Base-by-base conservation (phyloP, 1,140 invertebrate species). In the Dendrolimus kikuchii region DNA sequence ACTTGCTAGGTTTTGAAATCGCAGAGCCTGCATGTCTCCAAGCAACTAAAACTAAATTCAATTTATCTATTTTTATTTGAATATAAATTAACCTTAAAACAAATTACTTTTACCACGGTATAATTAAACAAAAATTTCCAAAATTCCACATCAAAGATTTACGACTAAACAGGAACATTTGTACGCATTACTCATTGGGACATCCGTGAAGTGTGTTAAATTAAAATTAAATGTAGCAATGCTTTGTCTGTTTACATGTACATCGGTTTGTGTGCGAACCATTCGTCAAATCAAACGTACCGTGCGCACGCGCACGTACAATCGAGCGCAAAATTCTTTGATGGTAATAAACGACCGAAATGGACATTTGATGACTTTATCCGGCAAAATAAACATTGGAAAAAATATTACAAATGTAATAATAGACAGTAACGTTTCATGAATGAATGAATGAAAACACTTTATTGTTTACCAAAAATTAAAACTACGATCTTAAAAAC, bases 141-240 rank as follows among this genome's bases (percentile, higher is more conserved):
- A 45, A 10, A 5, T 45, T n/a, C 23, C 43, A 40, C 9, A 38
- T 9, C 6, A 9, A n/a, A 39, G 39, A 50, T 40, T 40, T 40
- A 50, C 40, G 38, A 38, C 47, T 45, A 50, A 41, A 58, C 38
- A 53, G 23, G 23, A 23, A 9, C 40, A 46, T 38, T 6, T 9
- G 9, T 5, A 46, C 6, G 38, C 23, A 23, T 52, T 52, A 55
- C 40, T 52, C 58, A 55, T 55, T 51, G 43, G 46, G 43, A 55
- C 48, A 55, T 53, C 45, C 53, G 10, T 50, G 40, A 44, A 38
- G 40, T 46, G 46, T 55, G 43, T 60, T 52, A 60, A 60, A 56
- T 60, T 60, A 47, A 59, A 59, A 6, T 44, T 51, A 55, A 60
- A 60, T 60, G 59, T 60, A 43, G 50, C 59, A 41, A 52, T 47